Evolutionary conservation across 1,140 invertebrate species (phyloP).

Genomic region (Philaenus spumarius): DNA sequence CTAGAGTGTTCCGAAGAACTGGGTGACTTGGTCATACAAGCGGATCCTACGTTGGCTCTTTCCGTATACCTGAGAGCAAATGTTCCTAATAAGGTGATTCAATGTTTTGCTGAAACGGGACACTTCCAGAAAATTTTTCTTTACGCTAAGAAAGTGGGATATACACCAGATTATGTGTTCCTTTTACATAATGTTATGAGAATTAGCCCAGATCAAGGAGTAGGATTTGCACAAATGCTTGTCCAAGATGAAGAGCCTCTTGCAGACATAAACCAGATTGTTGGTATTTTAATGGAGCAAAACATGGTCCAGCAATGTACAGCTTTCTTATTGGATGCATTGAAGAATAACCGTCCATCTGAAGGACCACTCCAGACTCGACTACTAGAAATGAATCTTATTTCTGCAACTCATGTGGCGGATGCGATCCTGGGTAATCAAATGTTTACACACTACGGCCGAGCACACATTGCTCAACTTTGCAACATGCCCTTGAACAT

Average conservation of each 20-base stretch:
- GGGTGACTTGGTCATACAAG: conserved; percentile 90
- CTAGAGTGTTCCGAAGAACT: conserved; percentile 97
- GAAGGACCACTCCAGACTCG: conserved; percentile 95
- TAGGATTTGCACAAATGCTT: conserved; percentile 85
- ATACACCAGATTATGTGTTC: conserved; percentile 96
- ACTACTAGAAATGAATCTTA: conserved; percentile 96
- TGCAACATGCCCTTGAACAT: conserved; percentile 91
- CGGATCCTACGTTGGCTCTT: conserved; percentile 89
- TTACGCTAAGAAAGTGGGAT: conserved; percentile 98
- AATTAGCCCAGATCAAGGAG: conserved; percentile 90
- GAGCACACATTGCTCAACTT: conserved; percentile 92
- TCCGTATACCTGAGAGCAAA: conserved; percentile 96
- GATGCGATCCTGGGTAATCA: conserved; percentile 98
- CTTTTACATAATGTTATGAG: conserved; percentile 93
- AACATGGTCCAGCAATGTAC: conserved; percentile 99
- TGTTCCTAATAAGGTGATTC: conserved; percentile 96
- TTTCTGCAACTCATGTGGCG: conserved; percentile 97
- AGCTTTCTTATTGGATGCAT: conserved; percentile 90
- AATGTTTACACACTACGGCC: conserved; percentile 99
- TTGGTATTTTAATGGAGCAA: conserved; percentile 98
- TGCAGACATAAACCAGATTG: conserved; percentile 95
- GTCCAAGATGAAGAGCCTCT: conserved; percentile 95
- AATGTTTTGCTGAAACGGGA: conserved; percentile 98
- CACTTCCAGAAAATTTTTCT: conserved; percentile 99
- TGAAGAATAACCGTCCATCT: conserved; percentile 93